Percentiles rank a stretch among this genome's conserved stretches.
phyloP scores from a whole-genome alignment of 1,140 invertebrate species.

The Adoxophyes honmai region DNA sequence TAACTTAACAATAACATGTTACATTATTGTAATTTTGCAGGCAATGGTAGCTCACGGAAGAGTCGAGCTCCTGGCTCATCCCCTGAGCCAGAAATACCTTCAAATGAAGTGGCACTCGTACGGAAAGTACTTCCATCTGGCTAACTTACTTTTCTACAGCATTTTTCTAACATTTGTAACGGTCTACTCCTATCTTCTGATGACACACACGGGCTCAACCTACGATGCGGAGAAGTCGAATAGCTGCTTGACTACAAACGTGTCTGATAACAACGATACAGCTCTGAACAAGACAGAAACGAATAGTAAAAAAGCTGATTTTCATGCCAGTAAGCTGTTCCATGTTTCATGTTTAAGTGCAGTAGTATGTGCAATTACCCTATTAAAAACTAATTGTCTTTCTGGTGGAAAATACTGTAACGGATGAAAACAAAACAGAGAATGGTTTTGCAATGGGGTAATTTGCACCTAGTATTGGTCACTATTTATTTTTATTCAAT shows the following conservation, averaged over 20 bases:
- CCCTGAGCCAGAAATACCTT: slow-evolving; percentile 89
- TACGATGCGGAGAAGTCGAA: slow-evolving; percentile 49
- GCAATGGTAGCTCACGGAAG: slow-evolving; percentile 89
- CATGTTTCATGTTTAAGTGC: no score
- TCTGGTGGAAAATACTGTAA: no score
- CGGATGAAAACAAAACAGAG: no score
- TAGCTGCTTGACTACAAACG: slow-evolving; percentile 79
- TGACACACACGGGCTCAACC: slow-evolving; percentile 51
- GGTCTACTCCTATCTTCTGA: slow-evolving; percentile 81
- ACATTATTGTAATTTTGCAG: slow-evolving; percentile 61
- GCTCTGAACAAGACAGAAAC: not conserved
- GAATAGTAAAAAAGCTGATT: slow-evolving; percentile 68
- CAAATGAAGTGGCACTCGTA: slow-evolving; percentile 94
- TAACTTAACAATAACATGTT: no score
- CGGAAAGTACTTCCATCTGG: slow-evolving; percentile 90
- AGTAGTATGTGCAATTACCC: no score
- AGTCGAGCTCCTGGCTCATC: slow-evolving; percentile 88
- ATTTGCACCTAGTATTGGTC: no score
- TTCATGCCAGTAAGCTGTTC: slow-evolving; percentile 81
- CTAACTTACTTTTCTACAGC: slow-evolving; percentile 86
- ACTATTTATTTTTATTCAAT: no score
- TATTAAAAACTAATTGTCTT: no score
- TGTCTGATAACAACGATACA: not conserved
- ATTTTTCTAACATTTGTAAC: slow-evolving; percentile 87
- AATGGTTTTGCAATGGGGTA: no score